Evolutionary conservation across 1,140 invertebrate genomes (phyloP).

Genomic region (Trichonephila inaurata): DNA sequence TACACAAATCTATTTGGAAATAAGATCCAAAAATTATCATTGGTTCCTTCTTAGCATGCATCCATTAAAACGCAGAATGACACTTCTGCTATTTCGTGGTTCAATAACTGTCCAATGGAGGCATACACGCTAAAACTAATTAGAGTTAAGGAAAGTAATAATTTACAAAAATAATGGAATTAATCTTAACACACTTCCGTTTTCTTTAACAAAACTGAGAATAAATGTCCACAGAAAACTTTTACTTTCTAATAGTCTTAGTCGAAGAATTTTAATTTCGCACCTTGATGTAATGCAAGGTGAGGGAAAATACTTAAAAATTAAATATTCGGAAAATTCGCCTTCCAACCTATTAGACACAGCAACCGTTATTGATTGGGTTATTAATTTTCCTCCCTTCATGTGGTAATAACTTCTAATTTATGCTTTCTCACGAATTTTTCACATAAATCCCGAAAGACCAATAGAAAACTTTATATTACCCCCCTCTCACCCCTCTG

Average conservation of each 20-base stretch:
- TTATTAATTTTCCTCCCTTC: conserved; percentile 56
- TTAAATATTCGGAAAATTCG: background rate
- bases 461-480: conserved; percentile 45
- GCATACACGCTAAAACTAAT: no score
- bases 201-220: no score
- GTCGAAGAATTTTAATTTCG: background rate
- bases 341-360: conserved; percentile 8
- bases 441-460: conserved; percentile 57
- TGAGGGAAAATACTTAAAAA: conserved; percentile 6
- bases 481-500: background rate
- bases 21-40: no score
- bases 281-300: background rate
- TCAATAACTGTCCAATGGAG: no score
- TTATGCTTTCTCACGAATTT: conserved; percentile 68
- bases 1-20: no score
- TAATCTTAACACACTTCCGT: no score
- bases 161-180: no score
- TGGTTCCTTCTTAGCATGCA: no score
- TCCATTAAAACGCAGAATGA: no score
- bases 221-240: no score
- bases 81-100: no score
- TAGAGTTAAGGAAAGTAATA: no score
- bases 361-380: conserved; percentile 45
- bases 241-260: background rate
- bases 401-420: conserved; percentile 61